phyloP scores from a whole-genome alignment of 2,113 vertebrate species.

The Grantiella picta region DNA sequence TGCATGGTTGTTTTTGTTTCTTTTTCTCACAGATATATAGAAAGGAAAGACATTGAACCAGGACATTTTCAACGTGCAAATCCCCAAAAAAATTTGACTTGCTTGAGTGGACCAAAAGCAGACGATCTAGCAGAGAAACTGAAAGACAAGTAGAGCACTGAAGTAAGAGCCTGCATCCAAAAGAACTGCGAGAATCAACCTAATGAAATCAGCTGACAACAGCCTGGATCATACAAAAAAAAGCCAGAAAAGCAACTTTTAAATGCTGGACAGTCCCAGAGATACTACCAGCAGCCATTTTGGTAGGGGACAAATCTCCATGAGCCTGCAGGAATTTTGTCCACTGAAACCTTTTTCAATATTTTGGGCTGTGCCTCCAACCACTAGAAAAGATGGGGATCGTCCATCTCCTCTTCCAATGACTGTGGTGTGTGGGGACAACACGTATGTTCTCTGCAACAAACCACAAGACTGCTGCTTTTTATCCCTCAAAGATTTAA shows the following conservation, averaged over 20 bases:
- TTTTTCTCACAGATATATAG: background rate
- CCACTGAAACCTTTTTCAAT: background rate
- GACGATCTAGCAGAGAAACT: background rate
- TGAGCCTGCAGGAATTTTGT: background rate
- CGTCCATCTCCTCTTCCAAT: background rate
- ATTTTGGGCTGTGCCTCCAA: background rate
- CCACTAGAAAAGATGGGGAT: background rate
- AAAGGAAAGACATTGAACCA: background rate
- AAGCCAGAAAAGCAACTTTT: background rate
- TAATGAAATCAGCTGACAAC: background rate
- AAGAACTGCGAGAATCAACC: background rate
- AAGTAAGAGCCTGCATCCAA: background rate
- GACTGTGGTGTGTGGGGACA: background rate
- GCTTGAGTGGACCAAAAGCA: background rate
- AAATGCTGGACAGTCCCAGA: background rate
- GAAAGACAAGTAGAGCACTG: background rate
- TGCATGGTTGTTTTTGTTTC: background rate
- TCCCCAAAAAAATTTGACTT: background rate
- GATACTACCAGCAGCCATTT: background rate
- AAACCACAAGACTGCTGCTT: accelerated
- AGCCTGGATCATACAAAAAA: background rate
- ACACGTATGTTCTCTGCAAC: background rate
- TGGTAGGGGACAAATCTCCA: background rate
- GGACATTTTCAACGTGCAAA: background rate
- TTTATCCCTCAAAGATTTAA: background rate